phyloP scores from a whole-genome alignment of 2,888 invertebrate species.

The Cistogaster globosa region DNA sequence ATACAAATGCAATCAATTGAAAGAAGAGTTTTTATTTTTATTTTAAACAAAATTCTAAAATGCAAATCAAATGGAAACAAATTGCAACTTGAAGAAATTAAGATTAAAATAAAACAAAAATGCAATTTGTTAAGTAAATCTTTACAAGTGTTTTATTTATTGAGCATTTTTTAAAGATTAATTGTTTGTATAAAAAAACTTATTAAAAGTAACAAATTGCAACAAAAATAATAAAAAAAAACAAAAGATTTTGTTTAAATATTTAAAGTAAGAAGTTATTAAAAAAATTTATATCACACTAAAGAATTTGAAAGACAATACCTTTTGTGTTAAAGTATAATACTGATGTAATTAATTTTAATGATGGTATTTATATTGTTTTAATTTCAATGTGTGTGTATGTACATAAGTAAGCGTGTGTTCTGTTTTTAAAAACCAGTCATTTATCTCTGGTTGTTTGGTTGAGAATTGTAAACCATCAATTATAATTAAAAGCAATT shows the following conservation, averaged over 20 bases:
- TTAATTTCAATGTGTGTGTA: conserved; percentile 16
- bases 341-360: conserved; percentile 9
- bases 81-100: neutral
- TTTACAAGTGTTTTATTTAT: neutral
- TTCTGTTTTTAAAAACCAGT: conserved; percentile 32
- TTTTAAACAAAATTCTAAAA: neutral
- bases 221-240: neutral
- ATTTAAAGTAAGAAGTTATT: neutral
- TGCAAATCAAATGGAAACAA: conserved; percentile 10
- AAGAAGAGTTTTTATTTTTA: neutral
- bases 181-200: neutral
- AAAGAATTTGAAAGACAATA: neutral
- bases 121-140: neutral
- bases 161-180: neutral
- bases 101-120: neutral
- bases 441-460: conserved; percentile 35
- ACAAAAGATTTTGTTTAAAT: neutral
- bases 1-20: conserved; percentile 5
- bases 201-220: neutral
- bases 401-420: neutral
- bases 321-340: neutral
- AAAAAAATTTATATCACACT: neutral
- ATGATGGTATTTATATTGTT: conserved; percentile 1
- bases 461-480: conserved; percentile 46
- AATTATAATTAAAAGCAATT: conserved; percentile 60